Evolutionary conservation across 2,797 vertebrate genomes (phyloP).

Genomic region (Dipus sagitta): DNA sequence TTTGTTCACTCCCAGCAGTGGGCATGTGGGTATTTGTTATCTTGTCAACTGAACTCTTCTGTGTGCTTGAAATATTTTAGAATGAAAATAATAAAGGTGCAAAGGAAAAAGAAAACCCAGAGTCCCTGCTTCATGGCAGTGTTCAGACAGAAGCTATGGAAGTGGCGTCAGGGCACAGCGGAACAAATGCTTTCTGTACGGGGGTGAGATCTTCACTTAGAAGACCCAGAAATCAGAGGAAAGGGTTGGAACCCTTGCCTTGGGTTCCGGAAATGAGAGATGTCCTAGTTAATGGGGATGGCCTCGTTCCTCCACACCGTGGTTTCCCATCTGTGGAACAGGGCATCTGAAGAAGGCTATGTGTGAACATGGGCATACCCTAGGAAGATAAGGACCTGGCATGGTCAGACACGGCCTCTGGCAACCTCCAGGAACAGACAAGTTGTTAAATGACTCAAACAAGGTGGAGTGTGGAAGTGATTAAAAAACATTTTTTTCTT

Average conservation of each 20-base stretch:
- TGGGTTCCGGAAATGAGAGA: not conserved
- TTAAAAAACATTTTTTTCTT: not conserved
- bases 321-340: not conserved
- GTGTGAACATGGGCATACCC: not conserved
- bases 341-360: not conserved
- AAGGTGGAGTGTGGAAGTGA: not conserved
- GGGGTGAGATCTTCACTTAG: no score
- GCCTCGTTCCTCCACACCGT: not conserved
- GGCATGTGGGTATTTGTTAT: conserved; percentile 33
- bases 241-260: not conserved
- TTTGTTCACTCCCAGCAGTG: conserved; percentile 21
- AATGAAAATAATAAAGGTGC: conserved; percentile 17
- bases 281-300: not conserved
- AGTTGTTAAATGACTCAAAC: not conserved
- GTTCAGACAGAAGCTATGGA: not conserved
- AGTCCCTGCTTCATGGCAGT: not conserved
- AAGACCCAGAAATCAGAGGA: not conserved
- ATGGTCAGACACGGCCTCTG: not conserved
- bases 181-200: not conserved
- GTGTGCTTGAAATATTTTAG: conserved; percentile 58
- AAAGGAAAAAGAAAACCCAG: conserved; percentile 14
- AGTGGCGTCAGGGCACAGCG: not conserved
- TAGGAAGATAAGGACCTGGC: not conserved
- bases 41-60: conserved; percentile 31
- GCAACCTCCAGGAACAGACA: not conserved